Evolutionary conservation across 2,888 invertebrate genomes (phyloP).

Genomic region (Heliconius ismenius): DNA sequence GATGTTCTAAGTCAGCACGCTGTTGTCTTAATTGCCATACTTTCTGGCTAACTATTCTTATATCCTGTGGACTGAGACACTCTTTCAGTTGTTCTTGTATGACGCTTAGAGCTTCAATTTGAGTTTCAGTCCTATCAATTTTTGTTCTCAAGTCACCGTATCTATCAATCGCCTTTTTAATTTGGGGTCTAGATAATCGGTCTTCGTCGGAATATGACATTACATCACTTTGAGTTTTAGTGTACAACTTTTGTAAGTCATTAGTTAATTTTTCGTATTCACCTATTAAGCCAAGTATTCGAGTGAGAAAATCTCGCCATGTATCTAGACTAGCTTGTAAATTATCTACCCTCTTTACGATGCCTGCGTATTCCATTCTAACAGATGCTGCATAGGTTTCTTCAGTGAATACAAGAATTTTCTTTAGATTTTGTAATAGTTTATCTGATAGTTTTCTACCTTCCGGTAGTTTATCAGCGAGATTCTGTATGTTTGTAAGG

Average conservation of each 20-base stretch:
- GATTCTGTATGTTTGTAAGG: slow-evolving; percentile 84
- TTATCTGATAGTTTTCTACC: slow-evolving; percentile 85
- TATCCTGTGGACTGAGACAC: slow-evolving; percentile 91
- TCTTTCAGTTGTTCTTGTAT: slow-evolving; percentile 92
- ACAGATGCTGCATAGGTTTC: slow-evolving; percentile 89
- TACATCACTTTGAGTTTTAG: slow-evolving; percentile 84
- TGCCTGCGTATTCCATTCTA: slow-evolving; percentile 90
- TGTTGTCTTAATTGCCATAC: slow-evolving; percentile 90
- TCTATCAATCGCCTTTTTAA: slow-evolving; percentile 84
- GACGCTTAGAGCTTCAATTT: slow-evolving; percentile 87
- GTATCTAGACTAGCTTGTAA: slow-evolving; percentile 90
- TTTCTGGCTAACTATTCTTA: slow-evolving; percentile 89
- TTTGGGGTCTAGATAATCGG: slow-evolving; percentile 82
- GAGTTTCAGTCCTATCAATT: slow-evolving; percentile 81
- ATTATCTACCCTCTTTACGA: slow-evolving; percentile 89
- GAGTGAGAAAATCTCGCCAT: slow-evolving; percentile 88
- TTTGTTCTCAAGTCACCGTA: slow-evolving; percentile 83
- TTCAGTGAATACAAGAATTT: slow-evolving; percentile 87
- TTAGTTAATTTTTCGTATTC: slow-evolving; percentile 84
- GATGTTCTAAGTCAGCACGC: slow-evolving; percentile 90
- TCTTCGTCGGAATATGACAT: slow-evolving; percentile 80
- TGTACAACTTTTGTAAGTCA: slow-evolving; percentile 83
- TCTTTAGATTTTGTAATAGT: slow-evolving; percentile 84
- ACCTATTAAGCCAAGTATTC: slow-evolving; percentile 84
- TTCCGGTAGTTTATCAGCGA: slow-evolving; percentile 85